These are phyloP conservation scores for Sycobia sp. DNA, from an alignment of 1,140 invertebrate species.

Conservation along the genomic window DNA sequence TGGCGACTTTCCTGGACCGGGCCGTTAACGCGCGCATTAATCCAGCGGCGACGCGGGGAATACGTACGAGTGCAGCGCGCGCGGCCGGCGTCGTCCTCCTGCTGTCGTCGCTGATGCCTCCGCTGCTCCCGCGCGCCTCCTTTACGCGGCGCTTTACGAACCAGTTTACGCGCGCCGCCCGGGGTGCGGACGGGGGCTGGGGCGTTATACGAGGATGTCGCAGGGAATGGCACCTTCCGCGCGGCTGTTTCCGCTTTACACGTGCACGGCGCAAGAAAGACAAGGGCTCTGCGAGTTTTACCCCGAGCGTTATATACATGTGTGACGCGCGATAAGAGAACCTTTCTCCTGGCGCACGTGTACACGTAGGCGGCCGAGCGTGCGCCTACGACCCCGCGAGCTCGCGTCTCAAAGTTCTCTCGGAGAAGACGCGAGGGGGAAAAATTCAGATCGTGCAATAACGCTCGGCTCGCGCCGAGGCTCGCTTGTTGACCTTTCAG, in stretches of 20 bases:
- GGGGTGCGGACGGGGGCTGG: constrained; percentile 9
- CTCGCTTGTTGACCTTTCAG: no score
- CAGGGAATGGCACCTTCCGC: constrained; percentile 18
- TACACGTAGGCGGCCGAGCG: no score
- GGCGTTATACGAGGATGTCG: constrained; percentile 9
- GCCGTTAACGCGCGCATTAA: constrained; percentile 17
- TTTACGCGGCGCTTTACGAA: constrained; percentile 26
- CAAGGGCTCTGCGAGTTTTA: background rate
- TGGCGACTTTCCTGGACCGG: background rate
- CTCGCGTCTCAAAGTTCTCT: no score
- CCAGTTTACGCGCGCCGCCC: constrained; percentile 33
- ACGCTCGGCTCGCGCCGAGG: background rate
- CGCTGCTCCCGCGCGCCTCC: no score
- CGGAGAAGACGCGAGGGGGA: background rate
- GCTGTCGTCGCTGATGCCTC: background rate
- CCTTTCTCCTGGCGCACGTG: background rate
- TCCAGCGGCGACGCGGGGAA: constrained; percentile 12
- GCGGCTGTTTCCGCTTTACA: constrained; percentile 23
- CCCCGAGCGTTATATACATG: no score
- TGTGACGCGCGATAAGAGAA: constrained; percentile 23
- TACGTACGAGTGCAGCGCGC: constrained; percentile 18
- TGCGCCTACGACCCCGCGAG: no score
- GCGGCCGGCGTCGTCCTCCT: constrained; percentile 5
- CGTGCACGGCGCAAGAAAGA: background rate
- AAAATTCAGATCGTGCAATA: constrained; percentile 11